Evolutionary conservation across 1,140 invertebrate genomes (phyloP).

Genomic region (Calliopsis andreniformis): DNA sequence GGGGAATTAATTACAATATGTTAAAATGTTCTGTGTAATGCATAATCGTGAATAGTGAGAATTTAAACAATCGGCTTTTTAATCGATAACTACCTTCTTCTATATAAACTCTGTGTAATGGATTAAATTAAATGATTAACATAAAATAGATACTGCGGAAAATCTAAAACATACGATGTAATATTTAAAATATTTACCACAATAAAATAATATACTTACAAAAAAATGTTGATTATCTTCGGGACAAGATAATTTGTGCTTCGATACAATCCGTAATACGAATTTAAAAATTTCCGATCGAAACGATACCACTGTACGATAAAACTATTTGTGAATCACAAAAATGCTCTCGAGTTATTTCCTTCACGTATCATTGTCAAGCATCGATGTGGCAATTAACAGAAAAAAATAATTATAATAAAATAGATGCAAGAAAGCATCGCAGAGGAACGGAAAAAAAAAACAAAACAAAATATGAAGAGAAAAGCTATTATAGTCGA

Average conservation of each 20-base stretch:
- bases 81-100: neutral
- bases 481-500: neutral
- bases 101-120: neutral
- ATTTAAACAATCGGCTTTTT: too few relatives aligned
- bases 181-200: conserved; percentile 13
- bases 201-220: conserved; percentile 26
- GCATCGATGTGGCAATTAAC: neutral
- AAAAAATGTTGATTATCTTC: neutral
- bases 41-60: neutral
- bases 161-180: conserved; percentile 14
- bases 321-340: neutral
- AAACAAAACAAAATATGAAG: neutral
- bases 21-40: conserved; percentile 9
- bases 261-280: neutral
- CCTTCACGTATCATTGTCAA: neutral
- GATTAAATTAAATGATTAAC: conserved; percentile 9
- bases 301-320: neutral
- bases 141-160: conserved; percentile 20
- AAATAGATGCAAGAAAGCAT: neutral
- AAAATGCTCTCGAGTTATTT: neutral
- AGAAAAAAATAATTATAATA: neutral
- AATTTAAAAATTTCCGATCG: neutral
- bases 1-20: neutral
- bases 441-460: neutral
- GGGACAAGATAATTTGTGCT: neutral